A percentile compares a stretch with the other conserved stretches of the same genome.
These are phyloP conservation scores for Orussus abietinus DNA, from an alignment of 1,140 invertebrate species.

Conservation along the genomic window DNA sequence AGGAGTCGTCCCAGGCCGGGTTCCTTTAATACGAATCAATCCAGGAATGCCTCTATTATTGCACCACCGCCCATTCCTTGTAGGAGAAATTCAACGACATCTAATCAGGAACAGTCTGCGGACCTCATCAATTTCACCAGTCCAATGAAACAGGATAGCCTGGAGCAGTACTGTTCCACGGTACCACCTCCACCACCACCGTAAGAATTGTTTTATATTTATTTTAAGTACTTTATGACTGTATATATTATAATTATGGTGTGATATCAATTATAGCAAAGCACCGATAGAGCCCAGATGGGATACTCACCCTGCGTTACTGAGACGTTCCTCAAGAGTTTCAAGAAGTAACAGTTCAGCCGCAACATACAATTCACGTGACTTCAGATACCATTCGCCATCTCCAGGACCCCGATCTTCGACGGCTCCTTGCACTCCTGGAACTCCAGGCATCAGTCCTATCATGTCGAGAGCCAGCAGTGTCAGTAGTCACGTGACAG, in stretches of 20 bases:
- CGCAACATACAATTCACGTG: slow-evolving; percentile 40
- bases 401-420: slow-evolving; percentile 42
- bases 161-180: slow-evolving; percentile 39
- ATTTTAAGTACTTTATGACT: too few relatives aligned
- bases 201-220: slow-evolving; percentile 31
- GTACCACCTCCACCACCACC: slow-evolving; percentile 35
- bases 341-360: slow-evolving; percentile 48
- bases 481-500: slow-evolving; percentile 41
- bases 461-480: slow-evolving; percentile 43
- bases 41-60: slow-evolving; percentile 48
- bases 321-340: slow-evolving; percentile 40
- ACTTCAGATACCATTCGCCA: slow-evolving; percentile 45
- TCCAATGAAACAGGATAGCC: slow-evolving; percentile 50
- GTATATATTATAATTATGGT: slow-evolving; percentile 11
- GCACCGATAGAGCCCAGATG: slow-evolving; percentile 44
- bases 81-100: slow-evolving; percentile 53
- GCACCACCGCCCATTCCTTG: slow-evolving; percentile 53
- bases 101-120: slow-evolving; percentile 52
- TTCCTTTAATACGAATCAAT: slow-evolving; percentile 46
- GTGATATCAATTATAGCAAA: slow-evolving; percentile 29
- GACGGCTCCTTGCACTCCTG: slow-evolving; percentile 44
- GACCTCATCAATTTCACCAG: slow-evolving; percentile 74
- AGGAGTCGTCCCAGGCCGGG: slow-evolving; percentile 56
- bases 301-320: slow-evolving; percentile 46
- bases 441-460: slow-evolving; percentile 47